Base-by-base conservation (phyloP, 2,888 invertebrate genomes). In the Hipparchia sbordonii region DNA sequence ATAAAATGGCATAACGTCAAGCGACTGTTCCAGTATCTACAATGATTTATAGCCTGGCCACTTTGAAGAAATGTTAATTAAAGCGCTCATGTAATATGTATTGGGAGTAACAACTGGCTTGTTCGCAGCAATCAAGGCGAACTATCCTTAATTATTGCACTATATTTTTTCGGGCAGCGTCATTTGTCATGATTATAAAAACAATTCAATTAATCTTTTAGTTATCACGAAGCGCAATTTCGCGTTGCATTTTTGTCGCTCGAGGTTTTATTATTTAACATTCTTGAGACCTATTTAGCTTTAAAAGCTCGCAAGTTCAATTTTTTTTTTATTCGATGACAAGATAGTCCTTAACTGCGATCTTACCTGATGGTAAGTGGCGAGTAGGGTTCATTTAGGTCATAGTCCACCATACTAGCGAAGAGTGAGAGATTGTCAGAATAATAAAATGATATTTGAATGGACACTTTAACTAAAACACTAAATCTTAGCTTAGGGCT, bases 101-200 rank as follows among this genome's bases (percentile, higher is more conserved):
- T 67, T 23, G 52, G n/a, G 63, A 60, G 65, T 65, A 57, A 67
- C 65, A 54, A 54, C 56, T 67, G 8, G 10, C 10, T 60, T 39
- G 33, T 46, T 52, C 5, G 66, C 6, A 54, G 54, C 60, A 65
- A 71, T 71, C 48, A 67, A 68, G 60, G 63, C 10, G 60, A 65
- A 60, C 48, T n/a, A 33, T 52, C 62, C 69, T 74, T 80, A 81
- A 78, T 74, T 80, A 83, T 82, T 84, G 83, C 86, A 85, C 83
- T 83, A 80, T 77, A 23, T 51, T 65, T 65, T 65, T 52, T 52
- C 65, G 51, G 65, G 23, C 51, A 65, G 12, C 63, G 63, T 65
- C 51, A 33, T 65, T 65, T 65, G 52, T 65, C 65, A 65, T 65
- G 33, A 33, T 65, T 65, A 52, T 52, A 65, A 65, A 65, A 65